phyloP scores from a whole-genome alignment of 64 coral and sea anemone genomes.

The Stichodactyla helianthus region DNA sequence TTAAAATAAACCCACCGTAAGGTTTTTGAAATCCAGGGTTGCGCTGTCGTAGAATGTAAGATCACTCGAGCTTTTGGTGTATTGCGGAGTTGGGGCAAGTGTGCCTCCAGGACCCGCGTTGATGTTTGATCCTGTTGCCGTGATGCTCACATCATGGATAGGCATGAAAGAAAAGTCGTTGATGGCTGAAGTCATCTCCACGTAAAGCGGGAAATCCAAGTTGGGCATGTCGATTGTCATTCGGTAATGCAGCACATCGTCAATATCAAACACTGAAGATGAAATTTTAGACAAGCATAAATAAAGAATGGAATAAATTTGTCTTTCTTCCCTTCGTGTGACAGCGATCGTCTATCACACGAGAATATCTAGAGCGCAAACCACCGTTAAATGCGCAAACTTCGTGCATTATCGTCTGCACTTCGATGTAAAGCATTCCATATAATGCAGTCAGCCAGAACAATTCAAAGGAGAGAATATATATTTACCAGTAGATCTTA shows the following conservation, averaged over 20 bases:
- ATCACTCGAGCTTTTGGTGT: constrained; percentile 33
- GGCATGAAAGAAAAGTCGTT: constrained; percentile 94
- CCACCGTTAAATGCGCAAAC: too few species aligned
- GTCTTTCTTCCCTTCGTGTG: neutral
- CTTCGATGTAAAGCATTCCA: too few species aligned
- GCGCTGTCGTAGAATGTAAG: constrained; percentile 56
- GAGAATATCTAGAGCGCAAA: too few species aligned
- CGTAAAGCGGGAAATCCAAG: constrained; percentile 62
- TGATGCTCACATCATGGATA: constrained; percentile 52
- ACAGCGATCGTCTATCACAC: too few species aligned
- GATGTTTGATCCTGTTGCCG: constrained; percentile 32
- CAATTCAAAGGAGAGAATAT: too few species aligned
- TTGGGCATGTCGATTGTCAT: constrained; percentile 72
- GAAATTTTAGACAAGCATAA: neutral
- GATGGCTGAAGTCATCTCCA: constrained; percentile 73
- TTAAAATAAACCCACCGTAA: constrained; percentile 53
- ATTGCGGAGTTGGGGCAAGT: neutral
- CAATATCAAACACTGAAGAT: constrained; percentile 47
- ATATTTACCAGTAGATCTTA: too few species aligned
- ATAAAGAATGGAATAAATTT: neutral
- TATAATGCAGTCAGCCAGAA: too few species aligned
- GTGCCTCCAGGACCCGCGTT: neutral
- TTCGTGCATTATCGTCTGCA: too few species aligned
- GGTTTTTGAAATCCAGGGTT: constrained; percentile 80
- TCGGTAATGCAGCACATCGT: constrained; percentile 50